phyloP scores from a whole-genome alignment of 2,113 vertebrate species.

The Todiramphus chloris region DNA sequence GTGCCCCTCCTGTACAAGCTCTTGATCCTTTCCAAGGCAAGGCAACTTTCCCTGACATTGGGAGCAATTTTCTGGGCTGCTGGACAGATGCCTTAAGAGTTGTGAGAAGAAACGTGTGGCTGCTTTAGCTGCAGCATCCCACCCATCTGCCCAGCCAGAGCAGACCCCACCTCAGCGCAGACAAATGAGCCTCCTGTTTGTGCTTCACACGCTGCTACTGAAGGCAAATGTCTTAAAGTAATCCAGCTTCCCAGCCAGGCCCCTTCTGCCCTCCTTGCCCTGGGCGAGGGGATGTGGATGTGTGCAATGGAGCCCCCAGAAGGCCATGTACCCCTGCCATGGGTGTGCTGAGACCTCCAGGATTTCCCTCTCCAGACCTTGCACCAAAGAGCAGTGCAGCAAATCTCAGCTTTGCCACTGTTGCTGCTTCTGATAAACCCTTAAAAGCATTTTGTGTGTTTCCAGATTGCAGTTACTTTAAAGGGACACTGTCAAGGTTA shows the following conservation, averaged over 20 bases:
- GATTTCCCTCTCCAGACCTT: neutral
- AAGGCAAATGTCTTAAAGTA: neutral
- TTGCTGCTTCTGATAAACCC: neutral
- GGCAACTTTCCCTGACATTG: neutral
- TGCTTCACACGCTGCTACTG: fast-evolving
- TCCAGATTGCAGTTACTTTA: neutral
- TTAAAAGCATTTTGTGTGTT: neutral
- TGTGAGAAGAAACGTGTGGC: fast-evolving
- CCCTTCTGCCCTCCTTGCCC: neutral
- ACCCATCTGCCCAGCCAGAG: neutral
- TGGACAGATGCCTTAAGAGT: fast-evolving
- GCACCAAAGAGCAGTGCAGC: neutral
- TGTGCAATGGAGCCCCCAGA: neutral
- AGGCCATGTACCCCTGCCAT: fast-evolving
- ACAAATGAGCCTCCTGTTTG: fast-evolving
- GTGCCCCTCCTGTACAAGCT: neutral
- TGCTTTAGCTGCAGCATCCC: neutral
- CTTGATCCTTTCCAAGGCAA: neutral
- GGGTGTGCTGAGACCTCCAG: neutral
- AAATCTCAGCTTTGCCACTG: neutral
- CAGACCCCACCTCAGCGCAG: neutral
- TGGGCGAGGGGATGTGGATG: fast-evolving
- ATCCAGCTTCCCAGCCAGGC: neutral
- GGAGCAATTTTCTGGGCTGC: neutral
- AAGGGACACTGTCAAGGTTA: neutral